Base-by-base conservation (phyloP, 2,113 vertebrate species). In the Sander vitreus region DNA sequence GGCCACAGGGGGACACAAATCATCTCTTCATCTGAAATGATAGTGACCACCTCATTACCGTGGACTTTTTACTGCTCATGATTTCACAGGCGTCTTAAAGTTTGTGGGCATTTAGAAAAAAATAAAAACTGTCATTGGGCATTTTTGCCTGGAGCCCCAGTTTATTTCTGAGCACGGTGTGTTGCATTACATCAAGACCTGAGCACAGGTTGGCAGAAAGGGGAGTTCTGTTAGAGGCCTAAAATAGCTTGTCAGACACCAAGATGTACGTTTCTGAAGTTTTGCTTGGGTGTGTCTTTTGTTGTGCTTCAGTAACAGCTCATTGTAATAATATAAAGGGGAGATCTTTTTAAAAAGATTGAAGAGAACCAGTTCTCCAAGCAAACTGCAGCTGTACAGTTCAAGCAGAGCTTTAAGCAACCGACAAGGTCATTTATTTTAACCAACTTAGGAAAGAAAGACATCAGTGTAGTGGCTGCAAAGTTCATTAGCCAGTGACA, bases 401-500 rank as follows among this genome's bases (percentile, higher is more conserved):
- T 43, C 33, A 66, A 78, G 63, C 33, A 18, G 47, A 51, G 53
- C 6, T 71, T 85, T 71, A 82, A 54, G 66, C 55, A 83, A 82
- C 65, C 1, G 18, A 50, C 62, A 59, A 73, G 59, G 70, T 78
- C 21, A 87, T 88, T 90, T 85, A 87, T 83, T 84, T 54, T 23
- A 85, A 88, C 84, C 66, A 62, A 88, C 87, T 87, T 84, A 81
- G 78, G 58, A 84, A 78, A 92, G 76, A 87, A 86, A 83, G 81
- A 73, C 73, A 70, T 76, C 73, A 80, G 78, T 85, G 85, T 57
- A 47, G 80, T 25, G 83, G 84, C 91, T 89, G 89, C 81, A 85
- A 84, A 91, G 78, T 88, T 91, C 81, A 81, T 91, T 85, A 91
- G 75, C 69, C 68, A 77, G 73, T 70, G 90, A 91, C 89, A 90